phyloP scores from a whole-genome alignment of 2,113 vertebrate genomes.

The Nerophis ophidion region DNA sequence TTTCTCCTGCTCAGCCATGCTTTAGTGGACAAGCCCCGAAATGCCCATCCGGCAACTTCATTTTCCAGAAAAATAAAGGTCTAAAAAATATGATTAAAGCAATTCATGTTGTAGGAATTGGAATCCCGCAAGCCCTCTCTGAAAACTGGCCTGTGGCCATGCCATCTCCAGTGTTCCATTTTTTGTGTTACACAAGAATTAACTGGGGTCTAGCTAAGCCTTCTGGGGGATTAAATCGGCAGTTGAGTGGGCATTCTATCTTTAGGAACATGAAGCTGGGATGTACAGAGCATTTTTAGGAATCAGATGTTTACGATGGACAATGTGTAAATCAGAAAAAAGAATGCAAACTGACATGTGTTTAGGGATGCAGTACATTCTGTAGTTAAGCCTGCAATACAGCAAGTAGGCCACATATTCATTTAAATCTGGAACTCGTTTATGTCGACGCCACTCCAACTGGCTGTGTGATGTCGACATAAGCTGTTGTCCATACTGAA shows the following conservation, averaged over 20 bases:
- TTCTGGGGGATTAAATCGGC: conserved; percentile 3
- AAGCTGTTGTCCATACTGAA: too few relatives aligned
- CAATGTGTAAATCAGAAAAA: too few relatives aligned
- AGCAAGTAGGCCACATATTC: too few relatives aligned
- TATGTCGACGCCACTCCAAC: too few relatives aligned
- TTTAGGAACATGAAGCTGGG: background rate
- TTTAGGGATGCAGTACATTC: too few relatives aligned
- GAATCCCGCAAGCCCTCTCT: background rate
- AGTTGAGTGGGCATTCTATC: background rate
- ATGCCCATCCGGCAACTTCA: background rate
- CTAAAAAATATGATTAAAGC: background rate
- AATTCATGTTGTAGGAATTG: background rate
- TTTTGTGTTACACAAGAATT: conserved; percentile 3
- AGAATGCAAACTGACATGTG: too few relatives aligned
- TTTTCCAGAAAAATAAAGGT: conserved; percentile 1
- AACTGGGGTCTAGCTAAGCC: background rate
- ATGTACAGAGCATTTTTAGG: background rate
- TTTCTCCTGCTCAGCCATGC: background rate
- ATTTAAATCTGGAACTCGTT: too few relatives aligned
- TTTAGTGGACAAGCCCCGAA: background rate
- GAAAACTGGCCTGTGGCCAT: conserved; percentile 1
- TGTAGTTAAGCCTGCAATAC: too few relatives aligned
- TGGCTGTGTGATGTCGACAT: too few relatives aligned
- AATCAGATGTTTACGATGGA: background rate
- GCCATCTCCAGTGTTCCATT: background rate